These are phyloP conservation scores for Eudasyphora cyanicolor DNA, from an alignment of 2,888 invertebrate species.

Conservation along the genomic window DNA sequence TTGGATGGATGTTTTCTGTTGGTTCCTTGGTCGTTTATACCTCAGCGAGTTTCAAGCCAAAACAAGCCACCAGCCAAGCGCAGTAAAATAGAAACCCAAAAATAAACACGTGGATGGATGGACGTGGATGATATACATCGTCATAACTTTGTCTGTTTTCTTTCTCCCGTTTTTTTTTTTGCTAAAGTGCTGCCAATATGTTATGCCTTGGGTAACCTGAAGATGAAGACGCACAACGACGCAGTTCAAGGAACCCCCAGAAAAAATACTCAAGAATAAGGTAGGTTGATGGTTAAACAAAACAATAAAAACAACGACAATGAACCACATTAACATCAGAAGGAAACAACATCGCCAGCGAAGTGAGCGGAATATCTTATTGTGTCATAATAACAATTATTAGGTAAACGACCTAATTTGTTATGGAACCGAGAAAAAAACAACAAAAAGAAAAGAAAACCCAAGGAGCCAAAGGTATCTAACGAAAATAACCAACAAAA, in stretches of 20 bases:
- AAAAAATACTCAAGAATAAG: too few relatives aligned
- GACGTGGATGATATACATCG: conserved; percentile 31
- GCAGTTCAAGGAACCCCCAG: conserved; percentile 19
- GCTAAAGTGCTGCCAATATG: not conserved
- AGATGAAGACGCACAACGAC: not conserved
- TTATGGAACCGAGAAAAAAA: conserved; percentile 26
- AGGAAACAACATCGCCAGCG: conserved; percentile 13
- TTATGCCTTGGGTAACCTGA: not conserved
- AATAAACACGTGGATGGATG: conserved; percentile 59
- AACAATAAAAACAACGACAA: not conserved
- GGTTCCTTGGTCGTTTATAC: not conserved
- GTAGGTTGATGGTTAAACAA: conserved; percentile 5
- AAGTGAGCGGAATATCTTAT: conserved; percentile 49
- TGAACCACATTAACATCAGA: not conserved
- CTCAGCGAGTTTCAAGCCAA: not conserved
- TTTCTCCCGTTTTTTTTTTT: too few relatives aligned
- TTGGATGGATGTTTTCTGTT: not conserved
- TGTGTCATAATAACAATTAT: conserved; percentile 62
- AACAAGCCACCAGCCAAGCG: not conserved
- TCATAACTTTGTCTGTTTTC: conserved; percentile 33
- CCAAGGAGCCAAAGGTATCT: not conserved
- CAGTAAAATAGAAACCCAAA: conserved; percentile 13
- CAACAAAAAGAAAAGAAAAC: not conserved
- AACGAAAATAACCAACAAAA: not conserved
- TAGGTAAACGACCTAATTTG: conserved; percentile 65